These are phyloP conservation scores for Cryptoprocta ferox DNA, from an alignment of 2,797 vertebrate genomes.

Conservation along the genomic window DNA sequence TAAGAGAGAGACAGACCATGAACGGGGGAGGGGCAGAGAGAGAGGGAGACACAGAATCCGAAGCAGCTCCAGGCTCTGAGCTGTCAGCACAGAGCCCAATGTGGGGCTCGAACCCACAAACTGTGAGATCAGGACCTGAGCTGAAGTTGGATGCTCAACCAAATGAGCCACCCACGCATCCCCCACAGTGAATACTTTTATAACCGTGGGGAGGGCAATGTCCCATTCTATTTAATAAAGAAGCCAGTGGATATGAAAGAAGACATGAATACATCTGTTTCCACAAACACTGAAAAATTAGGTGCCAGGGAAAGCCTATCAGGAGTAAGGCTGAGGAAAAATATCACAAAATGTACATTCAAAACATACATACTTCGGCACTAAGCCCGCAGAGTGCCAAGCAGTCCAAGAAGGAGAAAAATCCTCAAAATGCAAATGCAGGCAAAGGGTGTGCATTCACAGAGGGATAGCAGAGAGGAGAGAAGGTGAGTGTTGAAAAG, in stretches of 20 bases:
- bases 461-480: background rate
- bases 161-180: too few relatives aligned
- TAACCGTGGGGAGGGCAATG: accelerated
- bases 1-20: too few relatives aligned
- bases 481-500: background rate
- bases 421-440: background rate
- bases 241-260: background rate
- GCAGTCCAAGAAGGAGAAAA: background rate
- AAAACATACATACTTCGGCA: background rate
- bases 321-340: background rate
- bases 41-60: too few relatives aligned
- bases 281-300: background rate
- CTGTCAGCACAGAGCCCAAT: too few relatives aligned
- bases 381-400: background rate
- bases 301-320: background rate
- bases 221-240: background rate
- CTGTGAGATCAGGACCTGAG: too few relatives aligned
- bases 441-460: background rate
- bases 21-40: too few relatives aligned
- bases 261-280: background rate
- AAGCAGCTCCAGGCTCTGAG: too few relatives aligned
- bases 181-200: background rate
- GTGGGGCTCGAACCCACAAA: too few relatives aligned
- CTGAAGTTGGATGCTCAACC: too few relatives aligned
- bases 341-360: background rate